Percentiles rank a stretch among this genome's conserved stretches.
These are phyloP conservation scores for Nothocercus julius DNA, from an alignment of 2,113 vertebrate genomes.

Conservation along the genomic window DNA sequence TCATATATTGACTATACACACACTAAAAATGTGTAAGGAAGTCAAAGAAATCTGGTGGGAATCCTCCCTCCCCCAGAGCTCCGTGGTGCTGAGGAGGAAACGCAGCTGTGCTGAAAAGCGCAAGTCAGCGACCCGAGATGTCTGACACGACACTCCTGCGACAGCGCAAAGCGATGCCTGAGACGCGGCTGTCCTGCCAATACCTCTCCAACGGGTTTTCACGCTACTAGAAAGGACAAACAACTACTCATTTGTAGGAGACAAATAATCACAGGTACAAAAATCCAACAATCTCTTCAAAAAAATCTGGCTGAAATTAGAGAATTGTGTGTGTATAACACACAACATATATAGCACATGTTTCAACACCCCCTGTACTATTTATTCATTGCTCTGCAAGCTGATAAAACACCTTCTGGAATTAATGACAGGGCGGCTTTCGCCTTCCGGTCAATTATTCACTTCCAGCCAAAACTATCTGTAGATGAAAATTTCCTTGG, in stretches of 20 bases:
- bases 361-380: background rate
- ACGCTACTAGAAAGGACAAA: background rate
- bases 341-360: background rate
- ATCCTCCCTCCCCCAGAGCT: background rate
- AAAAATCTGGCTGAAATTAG: background rate
- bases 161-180: background rate
- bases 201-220: background rate
- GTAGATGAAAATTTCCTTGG: background rate
- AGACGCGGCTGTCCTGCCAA: background rate
- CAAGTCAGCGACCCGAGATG: background rate
- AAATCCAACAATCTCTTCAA: background rate
- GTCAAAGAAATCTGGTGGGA: background rate
- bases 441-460: background rate
- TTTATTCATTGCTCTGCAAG: background rate
- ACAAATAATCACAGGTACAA: background rate
- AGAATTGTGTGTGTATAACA: background rate
- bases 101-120: background rate
- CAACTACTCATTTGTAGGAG: background rate
- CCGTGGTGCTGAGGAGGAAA: background rate
- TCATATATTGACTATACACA: too few species aligned
- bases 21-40: background rate
- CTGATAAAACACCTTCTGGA: background rate
- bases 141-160: background rate
- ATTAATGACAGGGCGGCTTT: background rate
- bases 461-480: background rate